Evolutionary conservation across 2,113 vertebrate species (phyloP).

Genomic region (Saguinus imperator): DNA sequence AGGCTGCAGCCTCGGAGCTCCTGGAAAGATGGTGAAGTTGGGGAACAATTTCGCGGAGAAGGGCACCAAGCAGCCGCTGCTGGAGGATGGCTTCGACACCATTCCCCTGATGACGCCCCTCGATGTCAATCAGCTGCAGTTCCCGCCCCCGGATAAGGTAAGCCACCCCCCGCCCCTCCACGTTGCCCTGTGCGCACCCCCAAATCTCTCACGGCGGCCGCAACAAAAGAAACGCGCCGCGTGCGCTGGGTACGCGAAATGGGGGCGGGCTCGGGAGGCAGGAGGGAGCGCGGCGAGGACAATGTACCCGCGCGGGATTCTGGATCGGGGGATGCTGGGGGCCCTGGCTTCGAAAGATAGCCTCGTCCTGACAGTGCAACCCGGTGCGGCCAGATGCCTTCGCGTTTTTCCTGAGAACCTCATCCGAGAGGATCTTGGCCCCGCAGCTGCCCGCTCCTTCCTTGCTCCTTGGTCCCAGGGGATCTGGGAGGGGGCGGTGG

Average conservation of each 20-base stretch:
- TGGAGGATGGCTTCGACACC: constrained; percentile 96
- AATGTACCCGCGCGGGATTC: not conserved
- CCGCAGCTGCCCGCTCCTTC: not conserved
- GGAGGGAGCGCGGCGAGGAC: not conserved
- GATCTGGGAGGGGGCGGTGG: not conserved
- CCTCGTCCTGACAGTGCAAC: not conserved
- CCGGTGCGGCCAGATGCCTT: not conserved
- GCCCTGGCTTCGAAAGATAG: not conserved
- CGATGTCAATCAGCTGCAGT: constrained; percentile 96
- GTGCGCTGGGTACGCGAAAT: not conserved
- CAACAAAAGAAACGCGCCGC: constrained; percentile 80
- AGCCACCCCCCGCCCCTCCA: constrained; percentile 32
- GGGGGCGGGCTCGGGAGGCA: not conserved
- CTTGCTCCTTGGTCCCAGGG: accelerated
- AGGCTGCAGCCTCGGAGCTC: constrained; percentile 60
- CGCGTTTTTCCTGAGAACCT: not conserved
- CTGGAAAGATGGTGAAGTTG: constrained; percentile 93
- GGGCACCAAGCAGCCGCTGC: constrained; percentile 88
- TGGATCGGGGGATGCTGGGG: not conserved
- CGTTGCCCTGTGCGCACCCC: constrained; percentile 74
- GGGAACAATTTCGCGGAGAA: constrained; percentile 96
- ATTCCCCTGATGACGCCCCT: constrained; percentile 96
- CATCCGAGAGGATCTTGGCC: not conserved
- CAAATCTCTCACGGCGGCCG: constrained; percentile 45
- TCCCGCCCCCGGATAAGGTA: constrained; percentile 95